These are phyloP conservation scores for Eupithecia pulchellata DNA, from an alignment of 2,888 invertebrate genomes.

Conservation along the genomic window DNA sequence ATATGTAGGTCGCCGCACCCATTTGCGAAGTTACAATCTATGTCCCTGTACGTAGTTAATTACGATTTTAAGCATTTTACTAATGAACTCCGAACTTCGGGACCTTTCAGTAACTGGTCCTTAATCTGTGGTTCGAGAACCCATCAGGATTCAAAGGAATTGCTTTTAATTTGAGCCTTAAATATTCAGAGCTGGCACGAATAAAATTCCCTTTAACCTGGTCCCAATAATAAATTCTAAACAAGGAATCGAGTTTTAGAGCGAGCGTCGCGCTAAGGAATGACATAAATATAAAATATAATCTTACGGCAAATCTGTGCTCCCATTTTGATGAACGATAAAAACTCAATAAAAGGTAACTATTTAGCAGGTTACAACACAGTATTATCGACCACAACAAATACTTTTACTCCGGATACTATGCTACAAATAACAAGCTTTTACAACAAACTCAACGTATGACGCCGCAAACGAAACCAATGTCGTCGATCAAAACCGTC, in stretches of 20 bases:
- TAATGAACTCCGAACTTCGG: conserved; percentile 30
- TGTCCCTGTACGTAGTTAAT: conserved; percentile 35
- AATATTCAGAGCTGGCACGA: conserved; percentile 30
- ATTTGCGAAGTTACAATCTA: conserved; percentile 34
- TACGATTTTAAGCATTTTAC: conserved; percentile 33
- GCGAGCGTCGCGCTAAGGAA: conserved; percentile 20
- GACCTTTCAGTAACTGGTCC: conserved; percentile 19
- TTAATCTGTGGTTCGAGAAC: conserved; percentile 22
- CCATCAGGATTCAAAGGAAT: conserved; percentile 33
- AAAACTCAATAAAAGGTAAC: neutral
- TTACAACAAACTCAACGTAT: conserved; percentile 24
- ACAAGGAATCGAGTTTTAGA: conserved; percentile 21
- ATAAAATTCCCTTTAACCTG: conserved; percentile 28
- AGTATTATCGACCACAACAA: neutral
- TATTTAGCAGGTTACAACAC: neutral
- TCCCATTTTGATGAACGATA: neutral
- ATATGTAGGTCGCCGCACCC: conserved; percentile 30
- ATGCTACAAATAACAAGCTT: neutral
- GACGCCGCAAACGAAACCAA: conserved; percentile 28
- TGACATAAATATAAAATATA: conserved; percentile 19
- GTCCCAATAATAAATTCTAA: conserved; percentile 27
- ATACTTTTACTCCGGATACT: neutral
- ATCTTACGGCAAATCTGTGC: neutral
- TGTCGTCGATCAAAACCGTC: conserved; percentile 36
- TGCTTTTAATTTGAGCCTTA: conserved; percentile 31